phyloP scores from a whole-genome alignment of 2,113 vertebrate species.

The Glaucidium brasilianum region DNA sequence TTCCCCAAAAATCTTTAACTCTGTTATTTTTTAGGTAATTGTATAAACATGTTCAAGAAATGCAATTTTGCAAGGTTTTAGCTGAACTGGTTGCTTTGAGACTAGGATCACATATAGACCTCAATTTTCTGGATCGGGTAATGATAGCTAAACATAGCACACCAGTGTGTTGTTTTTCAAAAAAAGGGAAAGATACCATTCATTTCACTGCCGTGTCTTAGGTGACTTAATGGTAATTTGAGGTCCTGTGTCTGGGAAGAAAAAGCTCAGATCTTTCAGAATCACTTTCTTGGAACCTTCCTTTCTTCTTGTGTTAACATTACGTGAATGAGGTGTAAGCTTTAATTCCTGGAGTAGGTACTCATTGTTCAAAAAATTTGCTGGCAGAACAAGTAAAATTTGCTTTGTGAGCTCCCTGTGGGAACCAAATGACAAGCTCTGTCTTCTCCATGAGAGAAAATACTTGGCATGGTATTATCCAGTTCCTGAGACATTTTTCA shows the following conservation, averaged over 20 bases:
- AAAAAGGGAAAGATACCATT: neutral
- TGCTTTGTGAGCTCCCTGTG: conserved; percentile 50
- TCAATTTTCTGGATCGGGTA: neutral
- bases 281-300: neutral
- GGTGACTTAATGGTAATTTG: neutral
- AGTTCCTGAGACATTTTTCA: conserved; percentile 36
- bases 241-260: neutral
- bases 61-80: neutral
- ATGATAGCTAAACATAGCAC: neutral
- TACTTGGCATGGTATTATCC: neutral
- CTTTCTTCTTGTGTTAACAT: conserved; percentile 11
- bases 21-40: conserved; percentile 16
- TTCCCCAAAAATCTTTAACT: neutral
- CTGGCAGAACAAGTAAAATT: conserved; percentile 38
- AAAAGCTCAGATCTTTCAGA: conserved; percentile 38
- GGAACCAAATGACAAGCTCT: conserved; percentile 23
- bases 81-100: conserved; percentile 14
- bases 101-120: neutral
- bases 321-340: conserved; percentile 15
- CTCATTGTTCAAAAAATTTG: conserved; percentile 57
- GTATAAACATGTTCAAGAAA: neutral
- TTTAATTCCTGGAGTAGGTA: conserved; percentile 36
- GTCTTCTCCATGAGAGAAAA: conserved; percentile 44
- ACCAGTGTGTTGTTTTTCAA: neutral
- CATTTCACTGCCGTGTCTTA: neutral